phyloP scores from a whole-genome alignment of 2,888 invertebrate genomes.

The Drosophila mercatorum region DNA sequence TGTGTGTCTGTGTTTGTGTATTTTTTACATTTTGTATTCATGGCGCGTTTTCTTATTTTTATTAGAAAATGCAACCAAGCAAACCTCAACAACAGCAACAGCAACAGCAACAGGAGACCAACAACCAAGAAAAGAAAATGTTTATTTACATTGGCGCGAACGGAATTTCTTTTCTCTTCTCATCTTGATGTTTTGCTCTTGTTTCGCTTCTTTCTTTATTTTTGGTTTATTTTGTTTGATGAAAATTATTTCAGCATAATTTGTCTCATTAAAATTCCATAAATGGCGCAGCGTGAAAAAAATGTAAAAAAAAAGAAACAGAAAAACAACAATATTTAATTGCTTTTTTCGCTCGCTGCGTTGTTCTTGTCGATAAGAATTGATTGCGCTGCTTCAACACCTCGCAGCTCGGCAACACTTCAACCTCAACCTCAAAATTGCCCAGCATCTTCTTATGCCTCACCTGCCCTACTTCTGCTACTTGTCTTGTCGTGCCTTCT shows the following conservation, averaged over 20 bases:
- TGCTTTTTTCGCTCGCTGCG: constrained; percentile 46
- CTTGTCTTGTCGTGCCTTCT: neutral
- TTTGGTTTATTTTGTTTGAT: constrained; percentile 28
- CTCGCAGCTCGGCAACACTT: neutral
- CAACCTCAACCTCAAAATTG: neutral
- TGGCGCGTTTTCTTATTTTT: constrained; percentile 60
- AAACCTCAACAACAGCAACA: constrained; percentile 27
- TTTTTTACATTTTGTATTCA: constrained; percentile 61
- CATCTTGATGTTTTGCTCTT: constrained; percentile 16
- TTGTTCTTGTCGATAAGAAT: constrained; percentile 42
- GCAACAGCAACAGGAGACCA: constrained; percentile 12
- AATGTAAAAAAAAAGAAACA: neutral
- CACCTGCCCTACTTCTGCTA: neutral
- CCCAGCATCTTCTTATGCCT: neutral
- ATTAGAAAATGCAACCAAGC: constrained; percentile 55
- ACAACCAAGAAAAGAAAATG: constrained; percentile 14
- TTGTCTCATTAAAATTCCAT: constrained; percentile 74
- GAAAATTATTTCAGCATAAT: constrained; percentile 59
- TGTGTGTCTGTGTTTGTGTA: neutral
- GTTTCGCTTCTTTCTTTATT: constrained; percentile 11
- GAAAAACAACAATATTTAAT: constrained; percentile 46
- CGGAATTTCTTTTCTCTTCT: constrained; percentile 27
- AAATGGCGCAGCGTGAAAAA: constrained; percentile 33
- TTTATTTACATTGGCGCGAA: constrained; percentile 49
- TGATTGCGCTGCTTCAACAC: constrained; percentile 43